Evolutionary conservation across 2,113 vertebrate genomes (phyloP).

Genomic region (Sapajus apella): DNA sequence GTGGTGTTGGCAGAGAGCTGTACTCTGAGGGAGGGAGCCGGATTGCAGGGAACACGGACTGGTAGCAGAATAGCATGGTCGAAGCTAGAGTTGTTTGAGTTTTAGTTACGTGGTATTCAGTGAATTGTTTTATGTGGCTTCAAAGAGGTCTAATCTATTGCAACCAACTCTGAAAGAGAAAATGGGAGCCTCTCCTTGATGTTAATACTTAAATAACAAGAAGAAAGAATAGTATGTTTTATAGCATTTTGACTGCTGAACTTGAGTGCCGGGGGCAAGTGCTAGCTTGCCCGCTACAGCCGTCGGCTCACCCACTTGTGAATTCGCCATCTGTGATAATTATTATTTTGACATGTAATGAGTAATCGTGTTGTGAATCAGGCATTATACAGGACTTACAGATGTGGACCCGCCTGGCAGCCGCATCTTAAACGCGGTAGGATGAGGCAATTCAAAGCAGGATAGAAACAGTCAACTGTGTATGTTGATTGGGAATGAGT

Average conservation of each 20-base stretch:
- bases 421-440: neutral
- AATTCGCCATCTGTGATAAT: slow-evolving; percentile 46
- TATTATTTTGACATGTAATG: slow-evolving; percentile 48
- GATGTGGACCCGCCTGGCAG: neutral
- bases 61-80: rapidly evolving
- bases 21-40: neutral
- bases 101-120: neutral
- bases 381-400: neutral
- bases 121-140: slow-evolving; percentile 24
- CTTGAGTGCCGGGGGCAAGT: slow-evolving; percentile 23
- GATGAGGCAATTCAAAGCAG: neutral
- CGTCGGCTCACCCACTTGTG: neutral
- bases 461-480: neutral
- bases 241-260: slow-evolving; percentile 39
- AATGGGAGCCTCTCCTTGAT: neutral
- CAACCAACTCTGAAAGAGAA: neutral
- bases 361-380: neutral
- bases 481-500: slow-evolving; percentile 57
- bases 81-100: neutral
- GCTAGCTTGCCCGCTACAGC: neutral
- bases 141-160: slow-evolving; percentile 26
- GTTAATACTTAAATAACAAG: neutral
- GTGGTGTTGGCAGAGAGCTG: neutral
- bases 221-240: slow-evolving; percentile 30
- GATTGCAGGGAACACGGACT: neutral